Evolutionary conservation across 37 sponge, comb jelly and placozoan species (phyloP), one percentile per base, ranked within the genome.

Genomic region (Dysidea cf. avara): DNA sequence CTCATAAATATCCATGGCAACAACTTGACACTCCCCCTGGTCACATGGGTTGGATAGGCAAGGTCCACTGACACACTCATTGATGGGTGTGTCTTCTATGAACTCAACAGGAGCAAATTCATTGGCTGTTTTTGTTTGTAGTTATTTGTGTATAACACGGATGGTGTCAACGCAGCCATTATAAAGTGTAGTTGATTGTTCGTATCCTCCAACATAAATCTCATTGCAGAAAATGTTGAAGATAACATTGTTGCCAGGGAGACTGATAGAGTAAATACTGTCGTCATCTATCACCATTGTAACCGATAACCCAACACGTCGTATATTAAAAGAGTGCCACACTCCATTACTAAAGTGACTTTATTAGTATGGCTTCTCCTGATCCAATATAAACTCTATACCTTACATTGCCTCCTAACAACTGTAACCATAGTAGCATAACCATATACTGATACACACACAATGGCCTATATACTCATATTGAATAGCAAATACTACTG

Each of bases 91-190:
- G 21, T 3, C 16, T 5, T 69, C 81, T 29, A 25, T 48, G 60
- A 67, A 80, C 0, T 26, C 35, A 28, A 86, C 76, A 54, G 46
- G 46, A 22, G 81, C 81, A 53, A 75, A 75, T 29, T 68, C 31
- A 74, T 79, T 86, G 21, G 75, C 24, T 32, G 55, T 64, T 13
- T 28, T n/a, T 29, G 70, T 66, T 1, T 80, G 86, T 7, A 86
- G 76, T 1, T 51, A n/a, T 30, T 57, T 62, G 18, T 38, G 54
- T 39, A 74, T 63, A 0, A 86, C 29, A 38, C 86, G 65, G 53
- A 86, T 68, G 39, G 79, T 80, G 13, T 85, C 61, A 4, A 86
- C 17, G 37, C 86, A 86, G 9, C 86, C 86, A 20, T 11, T 59
- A 36, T 59, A 86, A 29, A 32, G 46, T 9, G 9, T n/a, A n/a